Base-by-base conservation (phyloP, 2,797 vertebrate genomes). In the Gila robusta region DNA sequence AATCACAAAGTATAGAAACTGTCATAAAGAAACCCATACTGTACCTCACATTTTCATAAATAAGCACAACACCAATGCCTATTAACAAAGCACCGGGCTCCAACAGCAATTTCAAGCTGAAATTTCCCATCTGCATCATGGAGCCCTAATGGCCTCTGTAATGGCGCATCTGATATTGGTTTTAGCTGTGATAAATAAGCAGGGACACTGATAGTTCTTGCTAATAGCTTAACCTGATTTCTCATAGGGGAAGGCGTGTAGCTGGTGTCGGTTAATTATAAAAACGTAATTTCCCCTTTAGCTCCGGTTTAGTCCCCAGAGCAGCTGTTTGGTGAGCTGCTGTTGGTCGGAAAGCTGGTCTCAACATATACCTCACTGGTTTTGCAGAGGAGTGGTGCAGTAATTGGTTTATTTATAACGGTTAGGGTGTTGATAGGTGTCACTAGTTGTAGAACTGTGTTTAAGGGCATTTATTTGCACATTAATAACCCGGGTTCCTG, bases 191-290 rank as follows among this genome's bases (percentile, higher is more conserved):
- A 69, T 71, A 47, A 90, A 87, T 80, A 62, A 88, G 79, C 79
- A 80, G 78, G 69, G 89, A 74, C 86, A 79, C 62, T 86, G 86
- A 56, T 84, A 47, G 70, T 21, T 85, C 35, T 16, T 4, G n/a
- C 76, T 83, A 87, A 83, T 88, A 76, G 64, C 71, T 79, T 62
- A 81, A 78, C 52, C 41, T 84, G 80, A 80, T 85, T 85, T 86
- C 83, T 85, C 87, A 81, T 26, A 87, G 83, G 71, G 82, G n/a
- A 79, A 47, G 28, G 49, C 62, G 47, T 69, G 28, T 76, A 80
- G 59, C 52, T 49, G 52, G 41, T 59, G 52, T 44, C 14, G 4
- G 17, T 81, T 69, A 72, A 32, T 72, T 72, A 72, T 64, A 82
- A 77, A 39, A n/a, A 2, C 26, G 37, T 71, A 59, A 71, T 87